Percentiles rank a stretch among this genome's conserved stretches.
These are phyloP conservation scores for Lasius platythorax DNA, from an alignment of 2,888 invertebrate genomes.

Conservation along the genomic window DNA sequence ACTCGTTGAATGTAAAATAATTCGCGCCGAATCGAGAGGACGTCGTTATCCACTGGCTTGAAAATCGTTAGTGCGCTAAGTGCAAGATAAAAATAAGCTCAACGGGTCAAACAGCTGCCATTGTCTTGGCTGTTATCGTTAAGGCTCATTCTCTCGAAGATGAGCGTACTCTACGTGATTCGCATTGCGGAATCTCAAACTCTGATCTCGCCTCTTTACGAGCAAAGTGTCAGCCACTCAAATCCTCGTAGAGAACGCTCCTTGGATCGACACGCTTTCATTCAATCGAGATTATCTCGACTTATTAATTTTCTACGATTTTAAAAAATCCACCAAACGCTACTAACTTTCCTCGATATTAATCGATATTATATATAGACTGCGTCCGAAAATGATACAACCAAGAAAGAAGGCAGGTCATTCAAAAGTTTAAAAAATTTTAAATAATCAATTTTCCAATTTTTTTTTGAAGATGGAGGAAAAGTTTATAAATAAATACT, in stretches of 20 bases:
- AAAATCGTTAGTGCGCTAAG: constrained; percentile 60
- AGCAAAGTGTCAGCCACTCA: not conserved
- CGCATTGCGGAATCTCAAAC: constrained; percentile 34
- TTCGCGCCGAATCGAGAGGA: not conserved
- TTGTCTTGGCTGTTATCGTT: constrained; percentile 67
- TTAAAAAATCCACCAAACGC: not conserved
- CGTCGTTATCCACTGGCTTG: not conserved
- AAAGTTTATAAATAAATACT: not conserved
- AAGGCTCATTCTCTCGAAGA: constrained; percentile 60
- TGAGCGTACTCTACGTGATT: constrained; percentile 68
- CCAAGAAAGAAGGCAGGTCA: not conserved
- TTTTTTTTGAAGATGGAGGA: not conserved
- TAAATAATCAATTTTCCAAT: not conserved
- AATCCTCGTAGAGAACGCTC: not conserved
- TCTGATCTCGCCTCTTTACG: constrained; percentile 5
- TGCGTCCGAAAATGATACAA: not conserved
- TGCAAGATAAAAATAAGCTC: constrained; percentile 58
- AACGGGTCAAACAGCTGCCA: constrained; percentile 48
- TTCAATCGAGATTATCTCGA: constrained; percentile 1
- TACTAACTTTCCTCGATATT: not conserved
- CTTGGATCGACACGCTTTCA: not conserved
- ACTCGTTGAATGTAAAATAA: constrained; percentile 36
- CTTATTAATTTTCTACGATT: not conserved
- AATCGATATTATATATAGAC: not conserved
- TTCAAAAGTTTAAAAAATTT: not conserved